Percentiles rank a stretch among this genome's conserved stretches.
Evolutionary conservation across 2,888 invertebrate species (phyloP).

Genomic region (Eupithecia subumbrata): DNA sequence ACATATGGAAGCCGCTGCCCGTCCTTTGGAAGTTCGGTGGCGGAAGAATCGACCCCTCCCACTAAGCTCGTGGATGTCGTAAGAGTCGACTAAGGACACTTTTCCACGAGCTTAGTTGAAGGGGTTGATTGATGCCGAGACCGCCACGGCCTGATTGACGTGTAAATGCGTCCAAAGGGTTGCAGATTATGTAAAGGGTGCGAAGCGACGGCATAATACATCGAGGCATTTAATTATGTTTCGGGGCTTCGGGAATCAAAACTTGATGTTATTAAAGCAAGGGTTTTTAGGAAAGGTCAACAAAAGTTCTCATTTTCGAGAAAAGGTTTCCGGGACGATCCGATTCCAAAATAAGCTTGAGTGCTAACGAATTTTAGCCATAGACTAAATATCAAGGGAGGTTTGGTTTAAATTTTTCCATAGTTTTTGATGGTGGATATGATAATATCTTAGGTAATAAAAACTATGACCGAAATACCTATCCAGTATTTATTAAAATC

Average conservation of each 20-base stretch:
- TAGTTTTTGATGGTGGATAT: not conserved
- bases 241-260: slow-evolving; percentile 27
- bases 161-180: slow-evolving; percentile 24
- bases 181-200: slow-evolving; percentile 35
- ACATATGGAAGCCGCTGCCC: no score
- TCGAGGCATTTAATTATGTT: slow-evolving; percentile 35
- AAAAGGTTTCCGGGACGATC: not conserved
- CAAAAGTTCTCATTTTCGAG: slow-evolving; percentile 5
- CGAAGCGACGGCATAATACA: slow-evolving; percentile 33
- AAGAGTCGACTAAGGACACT: no score
- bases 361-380: not conserved
- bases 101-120: no score
- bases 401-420: not conserved
- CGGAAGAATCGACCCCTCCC: no score
- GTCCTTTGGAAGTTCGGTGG: no score
- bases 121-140: no score
- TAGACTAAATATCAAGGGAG: not conserved
- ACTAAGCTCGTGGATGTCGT: no score
- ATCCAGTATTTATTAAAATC: no score
- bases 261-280: slow-evolving; percentile 21
- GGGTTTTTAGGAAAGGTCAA: slow-evolving; percentile 17
- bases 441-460: no score
- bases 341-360: not conserved
- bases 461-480: no score
- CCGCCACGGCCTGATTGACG: not conserved